Evolutionary conservation across 2,797 vertebrate genomes (phyloP).

Genomic region (Antrozous pallidus): DNA sequence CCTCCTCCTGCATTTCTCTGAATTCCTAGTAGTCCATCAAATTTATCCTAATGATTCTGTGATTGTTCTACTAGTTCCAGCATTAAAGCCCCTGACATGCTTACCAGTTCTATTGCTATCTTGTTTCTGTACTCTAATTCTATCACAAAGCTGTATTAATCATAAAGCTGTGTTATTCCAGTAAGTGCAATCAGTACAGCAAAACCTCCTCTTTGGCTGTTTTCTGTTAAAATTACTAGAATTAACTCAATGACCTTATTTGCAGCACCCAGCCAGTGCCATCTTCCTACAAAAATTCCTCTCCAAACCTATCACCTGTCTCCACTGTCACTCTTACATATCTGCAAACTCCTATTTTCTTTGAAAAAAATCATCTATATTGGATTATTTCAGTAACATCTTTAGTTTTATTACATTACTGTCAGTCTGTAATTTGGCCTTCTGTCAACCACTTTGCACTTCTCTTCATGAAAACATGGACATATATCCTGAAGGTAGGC

Average conservation of each 20-base stretch:
- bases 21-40: neutral
- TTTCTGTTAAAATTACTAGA: neutral
- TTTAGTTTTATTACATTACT: neutral
- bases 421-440: neutral
- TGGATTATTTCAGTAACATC: neutral
- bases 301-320: neutral
- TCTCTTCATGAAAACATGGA: conserved; percentile 18
- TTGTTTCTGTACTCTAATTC: neutral
- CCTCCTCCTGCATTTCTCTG: neutral
- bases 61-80: neutral
- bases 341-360: neutral
- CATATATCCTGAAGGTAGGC: neutral
- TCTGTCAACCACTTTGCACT: neutral
- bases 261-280: neutral
- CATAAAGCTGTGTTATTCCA: neutral
- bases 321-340: neutral
- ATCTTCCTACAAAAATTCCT: neutral
- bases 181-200: neutral
- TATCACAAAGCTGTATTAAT: neutral
- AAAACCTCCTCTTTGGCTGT: neutral
- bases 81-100: neutral
- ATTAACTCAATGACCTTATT: neutral
- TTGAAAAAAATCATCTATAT: neutral
- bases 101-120: neutral
- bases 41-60: neutral